phyloP scores from a whole-genome alignment of 2,888 invertebrate species.

The Calliphora vomitoria region DNA sequence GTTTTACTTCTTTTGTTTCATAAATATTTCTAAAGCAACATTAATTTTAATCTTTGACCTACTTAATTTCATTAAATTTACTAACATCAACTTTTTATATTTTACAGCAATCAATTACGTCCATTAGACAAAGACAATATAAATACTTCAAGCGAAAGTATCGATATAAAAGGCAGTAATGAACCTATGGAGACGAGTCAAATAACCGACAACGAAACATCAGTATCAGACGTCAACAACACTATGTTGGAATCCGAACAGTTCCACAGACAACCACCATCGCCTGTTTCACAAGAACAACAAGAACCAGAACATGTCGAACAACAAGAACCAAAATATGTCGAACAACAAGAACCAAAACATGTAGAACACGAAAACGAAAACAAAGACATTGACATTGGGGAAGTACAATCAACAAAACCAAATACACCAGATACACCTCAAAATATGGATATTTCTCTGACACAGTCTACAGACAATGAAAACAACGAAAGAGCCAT shows the following conservation, averaged over 20 bases:
- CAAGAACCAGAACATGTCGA: not conserved
- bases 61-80: not conserved
- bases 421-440: not conserved
- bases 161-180: slow-evolving; percentile 46
- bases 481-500: slow-evolving; percentile 9
- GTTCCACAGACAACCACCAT: not conserved
- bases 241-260: slow-evolving; percentile 11
- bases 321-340: not conserved
- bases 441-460: slow-evolving; percentile 20
- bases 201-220: slow-evolving; percentile 43
- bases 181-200: slow-evolving; percentile 39
- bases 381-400: not conserved
- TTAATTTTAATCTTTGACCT: too few species aligned
- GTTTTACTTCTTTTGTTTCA: too few species aligned
- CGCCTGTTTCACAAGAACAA: not conserved
- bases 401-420: not conserved
- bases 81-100: slow-evolving; percentile 8
- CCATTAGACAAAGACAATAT: slow-evolving; percentile 43
- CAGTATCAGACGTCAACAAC: not conserved
- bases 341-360: not conserved
- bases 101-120: slow-evolving; percentile 52
- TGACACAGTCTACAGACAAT: slow-evolving; percentile 17
- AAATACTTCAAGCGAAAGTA: slow-evolving; percentile 56
- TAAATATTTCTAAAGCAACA: too few species aligned
- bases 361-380: not conserved